Conservation (phyloP, 2,797 vertebrate genomes). For the Etheostoma perlongum region DNA sequence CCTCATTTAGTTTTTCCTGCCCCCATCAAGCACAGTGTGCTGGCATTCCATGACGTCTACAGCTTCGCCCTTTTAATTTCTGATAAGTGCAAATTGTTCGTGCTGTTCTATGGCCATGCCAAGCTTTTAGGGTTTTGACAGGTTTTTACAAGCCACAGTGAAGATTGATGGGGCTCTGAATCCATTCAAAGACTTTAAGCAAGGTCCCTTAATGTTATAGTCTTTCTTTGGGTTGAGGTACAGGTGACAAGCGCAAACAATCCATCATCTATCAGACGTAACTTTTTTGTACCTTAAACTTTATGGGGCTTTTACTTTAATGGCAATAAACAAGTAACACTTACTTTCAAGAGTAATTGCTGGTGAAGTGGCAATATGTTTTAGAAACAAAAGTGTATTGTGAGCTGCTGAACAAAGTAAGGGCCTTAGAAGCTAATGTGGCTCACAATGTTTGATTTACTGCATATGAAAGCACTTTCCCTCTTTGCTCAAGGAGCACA, state of each 20-base stretch:
- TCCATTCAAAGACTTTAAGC: conserved; percentile 38
- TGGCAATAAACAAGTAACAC: conserved; percentile 38
- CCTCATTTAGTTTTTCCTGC: conserved; percentile 54
- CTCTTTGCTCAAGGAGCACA: conserved; percentile 48
- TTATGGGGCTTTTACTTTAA: conserved; percentile 43
- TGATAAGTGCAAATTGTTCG: conserved; percentile 75
- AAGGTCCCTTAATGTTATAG: conserved; percentile 35
- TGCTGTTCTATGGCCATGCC: conserved; percentile 57
- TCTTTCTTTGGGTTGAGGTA: conserved; percentile 42
- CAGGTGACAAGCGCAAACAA: conserved; percentile 50
- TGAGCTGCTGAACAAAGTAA: conserved; percentile 59
- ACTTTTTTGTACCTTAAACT: conserved; percentile 27
- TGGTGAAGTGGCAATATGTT: conserved; percentile 43
- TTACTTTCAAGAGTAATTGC: conserved; percentile 49
- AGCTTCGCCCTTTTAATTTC: conserved; percentile 66
- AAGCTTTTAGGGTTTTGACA: conserved; percentile 71
- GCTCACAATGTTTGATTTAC: conserved; percentile 84
- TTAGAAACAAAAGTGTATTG: conserved; percentile 83
- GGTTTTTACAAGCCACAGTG: conserved; percentile 31
- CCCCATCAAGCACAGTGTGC: conserved; percentile 32
- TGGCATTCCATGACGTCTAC: conserved; percentile 56
- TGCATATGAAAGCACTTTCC: conserved; percentile 80
- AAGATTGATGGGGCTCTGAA: conserved; percentile 73
- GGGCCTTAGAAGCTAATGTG: conserved; percentile 58
- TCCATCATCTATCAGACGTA: conserved; percentile 43